Evolutionary conservation across 2,113 vertebrate species (phyloP), one percentile per base, ranked within the genome.

Genomic region (Corythoichthys haematopterus): DNA sequence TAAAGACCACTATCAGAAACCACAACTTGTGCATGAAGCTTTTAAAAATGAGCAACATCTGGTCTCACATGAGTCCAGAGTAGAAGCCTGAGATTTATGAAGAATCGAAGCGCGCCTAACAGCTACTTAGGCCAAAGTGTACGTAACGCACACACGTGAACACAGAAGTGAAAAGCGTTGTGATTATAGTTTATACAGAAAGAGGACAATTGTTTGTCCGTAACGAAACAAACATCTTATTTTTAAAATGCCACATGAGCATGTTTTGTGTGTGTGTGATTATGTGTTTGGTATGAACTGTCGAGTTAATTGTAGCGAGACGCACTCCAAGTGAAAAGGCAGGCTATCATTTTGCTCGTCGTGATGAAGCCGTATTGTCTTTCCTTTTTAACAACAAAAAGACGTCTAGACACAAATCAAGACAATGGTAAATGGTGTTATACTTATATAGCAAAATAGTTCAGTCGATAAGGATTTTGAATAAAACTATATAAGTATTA

Each of bases 181-280:
- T 83, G 82, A 83, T 84, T 84, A 74, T 84, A 78, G 64, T 68
- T 72, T 85, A 77, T 86, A 68, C 74, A 38, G 72, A 80, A 50
- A 51, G 20, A 75, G 73, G 69, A 68, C 74, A 37, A 69, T 81
- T 79, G 75, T 76, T 82, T 81, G 74, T 75, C 77, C 82, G 52
- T 87, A 79, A 86, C 70, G 71, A 74, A 85, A 84, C 79, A 83
- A 69, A 82, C 63, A 12, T 73, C 53, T 66, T 66, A 76, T 72
- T 77, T 57, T 33, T 62, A 70, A 66, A 70, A 69, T 36, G 14
- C 52, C 55, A 57, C 33, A 28, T n/a, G 51, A n/a, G 15, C 15
- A 16, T 52, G 50, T 28, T 8, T 53, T 81, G 77, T 51, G 11
- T 51, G 50, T 51, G 50, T 51, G 50, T 16, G 14, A 5, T 14